These are phyloP conservation scores for Antheraea assamensis DNA, from an alignment of 2,888 invertebrate species.

Conservation along the genomic window DNA sequence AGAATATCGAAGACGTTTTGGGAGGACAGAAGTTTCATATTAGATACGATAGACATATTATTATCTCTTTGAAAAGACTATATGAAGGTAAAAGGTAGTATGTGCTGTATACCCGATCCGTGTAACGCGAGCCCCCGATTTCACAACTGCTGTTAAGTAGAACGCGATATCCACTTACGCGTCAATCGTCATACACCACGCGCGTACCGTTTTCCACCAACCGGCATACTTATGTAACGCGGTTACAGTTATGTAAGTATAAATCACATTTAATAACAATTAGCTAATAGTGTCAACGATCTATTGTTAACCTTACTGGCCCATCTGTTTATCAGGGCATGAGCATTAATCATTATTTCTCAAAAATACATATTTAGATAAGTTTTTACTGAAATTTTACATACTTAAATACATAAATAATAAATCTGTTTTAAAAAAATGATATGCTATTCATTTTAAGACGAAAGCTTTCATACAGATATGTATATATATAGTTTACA, in stretches of 20 bases:
- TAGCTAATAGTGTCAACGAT: constrained; percentile 9
- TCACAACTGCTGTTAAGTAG: constrained; percentile 22
- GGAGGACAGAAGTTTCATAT: too few species aligned
- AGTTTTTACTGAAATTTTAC: too few species aligned
- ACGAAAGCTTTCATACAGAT: too few species aligned
- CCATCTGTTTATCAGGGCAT: not conserved
- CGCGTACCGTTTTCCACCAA: constrained; percentile 18
- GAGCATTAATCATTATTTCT: not conserved
- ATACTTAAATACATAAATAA: too few species aligned
- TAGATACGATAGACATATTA: not conserved
- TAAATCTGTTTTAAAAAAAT: too few species aligned
- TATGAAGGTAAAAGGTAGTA: not conserved
- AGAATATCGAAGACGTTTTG: too few species aligned
- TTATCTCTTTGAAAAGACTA: not conserved
- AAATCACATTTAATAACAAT: constrained; percentile 13
- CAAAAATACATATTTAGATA: too few species aligned
- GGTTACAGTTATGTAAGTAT: constrained; percentile 8
- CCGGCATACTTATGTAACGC: constrained; percentile 21
- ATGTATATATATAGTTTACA: too few species aligned
- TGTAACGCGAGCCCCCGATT: constrained; percentile 15
- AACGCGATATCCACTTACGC: constrained; percentile 21
- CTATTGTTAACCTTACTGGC: not conserved
- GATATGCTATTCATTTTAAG: too few species aligned
- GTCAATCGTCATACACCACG: constrained; percentile 19
- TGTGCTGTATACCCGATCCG: constrained; percentile 5